Evolutionary conservation across 2,888 invertebrate genomes (phyloP).

Genomic region (Thymelicus sylvestris): DNA sequence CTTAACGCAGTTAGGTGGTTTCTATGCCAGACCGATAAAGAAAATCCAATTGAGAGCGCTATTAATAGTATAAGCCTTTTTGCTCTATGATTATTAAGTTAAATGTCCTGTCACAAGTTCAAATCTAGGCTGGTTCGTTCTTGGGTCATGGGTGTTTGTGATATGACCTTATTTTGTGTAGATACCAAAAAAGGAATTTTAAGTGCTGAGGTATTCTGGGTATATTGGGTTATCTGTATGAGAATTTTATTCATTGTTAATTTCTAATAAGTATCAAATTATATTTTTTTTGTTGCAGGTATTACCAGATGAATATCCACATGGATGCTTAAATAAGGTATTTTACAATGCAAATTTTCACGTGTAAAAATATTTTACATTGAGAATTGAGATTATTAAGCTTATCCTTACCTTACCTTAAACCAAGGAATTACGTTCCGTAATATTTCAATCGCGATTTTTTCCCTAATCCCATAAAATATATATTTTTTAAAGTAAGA

Average conservation of each 20-base stretch:
- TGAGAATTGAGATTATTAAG: too few species aligned
- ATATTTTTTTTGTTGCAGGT: neutral
- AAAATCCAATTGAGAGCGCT: neutral
- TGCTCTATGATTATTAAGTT: neutral
- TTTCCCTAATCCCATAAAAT: conserved; percentile 12
- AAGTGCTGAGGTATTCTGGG: too few species aligned
- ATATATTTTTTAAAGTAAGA: conserved; percentile 14
- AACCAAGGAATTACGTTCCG: too few species aligned
- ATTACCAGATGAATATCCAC: neutral
- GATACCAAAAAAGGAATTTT: too few species aligned
- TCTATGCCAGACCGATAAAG: neutral
- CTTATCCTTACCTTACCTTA: too few species aligned
- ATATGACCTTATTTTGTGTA: too few species aligned
- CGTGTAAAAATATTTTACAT: too few species aligned
- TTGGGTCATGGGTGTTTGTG: too few species aligned
- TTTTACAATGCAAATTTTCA: neutral
- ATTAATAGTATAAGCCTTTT: neutral
- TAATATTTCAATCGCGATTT: neutral
- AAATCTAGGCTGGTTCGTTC: too few species aligned
- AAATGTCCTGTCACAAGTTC: neutral
- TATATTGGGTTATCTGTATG: too few species aligned
- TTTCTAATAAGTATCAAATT: too few species aligned
- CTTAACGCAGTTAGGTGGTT: conserved; percentile 1
- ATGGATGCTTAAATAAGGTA: neutral
- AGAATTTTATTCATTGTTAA: too few species aligned